Percentiles rank a stretch among this genome's conserved stretches.
Evolutionary conservation across 1,140 invertebrate species (phyloP).

Genomic region (Calephelis virginiensis): DNA sequence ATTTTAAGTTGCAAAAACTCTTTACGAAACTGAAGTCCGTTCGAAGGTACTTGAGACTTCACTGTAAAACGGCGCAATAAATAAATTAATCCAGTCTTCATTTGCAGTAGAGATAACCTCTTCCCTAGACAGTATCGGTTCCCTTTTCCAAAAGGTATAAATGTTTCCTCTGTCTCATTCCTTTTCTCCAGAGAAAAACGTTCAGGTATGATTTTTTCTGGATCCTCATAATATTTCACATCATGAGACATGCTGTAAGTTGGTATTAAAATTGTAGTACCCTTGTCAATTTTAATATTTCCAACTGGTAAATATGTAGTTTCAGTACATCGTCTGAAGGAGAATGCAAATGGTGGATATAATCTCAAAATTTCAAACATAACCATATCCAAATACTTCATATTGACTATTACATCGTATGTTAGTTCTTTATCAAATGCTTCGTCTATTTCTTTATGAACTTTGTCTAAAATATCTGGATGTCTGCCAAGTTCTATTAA

Average conservation of each 20-base stretch:
- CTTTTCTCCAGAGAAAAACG: slow-evolving; percentile 23
- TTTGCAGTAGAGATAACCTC: no score
- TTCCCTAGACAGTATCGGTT: slow-evolving; percentile 20
- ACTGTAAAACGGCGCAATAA: not conserved
- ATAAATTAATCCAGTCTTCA: not conserved
- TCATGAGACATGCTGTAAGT: slow-evolving; percentile 26
- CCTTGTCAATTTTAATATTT: slow-evolving; percentile 19
- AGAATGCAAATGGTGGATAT: slow-evolving; percentile 21
- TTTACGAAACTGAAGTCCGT: not conserved
- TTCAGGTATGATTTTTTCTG: slow-evolving; percentile 29
- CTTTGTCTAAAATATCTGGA: slow-evolving; percentile 9
- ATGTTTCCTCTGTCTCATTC: slow-evolving; percentile 17
- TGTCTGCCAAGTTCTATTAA: not conserved
- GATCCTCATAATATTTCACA: slow-evolving; percentile 25
- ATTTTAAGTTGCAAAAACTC: no score
- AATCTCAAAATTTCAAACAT: slow-evolving; percentile 15
- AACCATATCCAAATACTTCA: slow-evolving; percentile 12
- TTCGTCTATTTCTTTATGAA: slow-evolving; percentile 26
- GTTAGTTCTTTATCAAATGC: slow-evolving; percentile 17
- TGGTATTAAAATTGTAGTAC: not conserved
- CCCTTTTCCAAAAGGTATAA: slow-evolving; percentile 28
- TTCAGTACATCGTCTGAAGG: slow-evolving; percentile 18
- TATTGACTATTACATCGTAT: slow-evolving; percentile 11
- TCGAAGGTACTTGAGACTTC: no score
- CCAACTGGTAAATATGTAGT: slow-evolving; percentile 23